Conservation (phyloP, 2,113 vertebrate genomes). For the Sarotherodon lohbergeri region DNA sequence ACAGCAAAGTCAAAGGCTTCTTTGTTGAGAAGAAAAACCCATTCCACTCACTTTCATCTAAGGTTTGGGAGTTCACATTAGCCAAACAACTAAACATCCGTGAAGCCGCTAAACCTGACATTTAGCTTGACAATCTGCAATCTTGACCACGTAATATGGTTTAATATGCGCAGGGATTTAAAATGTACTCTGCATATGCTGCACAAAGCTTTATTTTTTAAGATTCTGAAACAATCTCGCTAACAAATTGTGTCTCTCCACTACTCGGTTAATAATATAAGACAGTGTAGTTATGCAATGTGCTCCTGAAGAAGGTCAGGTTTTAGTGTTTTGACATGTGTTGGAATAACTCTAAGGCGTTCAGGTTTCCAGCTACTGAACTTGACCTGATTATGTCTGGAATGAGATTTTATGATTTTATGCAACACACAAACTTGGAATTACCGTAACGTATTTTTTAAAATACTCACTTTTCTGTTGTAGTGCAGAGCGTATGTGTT, state of each 20-base stretch:
- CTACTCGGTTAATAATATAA: neutral
- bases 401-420: neutral
- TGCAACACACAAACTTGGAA: neutral
- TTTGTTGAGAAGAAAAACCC: conserved; percentile 73
- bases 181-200: neutral
- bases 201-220: neutral
- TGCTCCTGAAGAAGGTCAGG: neutral
- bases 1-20: conserved; percentile 71
- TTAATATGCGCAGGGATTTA: neutral
- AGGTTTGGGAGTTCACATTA: conserved; percentile 68
- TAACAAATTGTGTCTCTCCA: neutral
- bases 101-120: neutral
- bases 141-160: neutral
- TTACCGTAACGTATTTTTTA: neutral
- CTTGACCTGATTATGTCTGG: neutral
- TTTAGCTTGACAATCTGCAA: neutral
- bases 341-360: neutral
- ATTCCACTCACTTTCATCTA: conserved; percentile 85
- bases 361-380: neutral
- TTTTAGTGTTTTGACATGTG: conserved; percentile 24
- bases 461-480: neutral
- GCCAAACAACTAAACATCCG: neutral
- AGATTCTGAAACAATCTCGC: neutral
- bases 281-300: neutral
- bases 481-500: neutral